Percentiles rank a stretch among this genome's conserved stretches.
phyloP scores from a whole-genome alignment of 2,113 vertebrate genomes.

The Sminthopsis crassicaudata region DNA sequence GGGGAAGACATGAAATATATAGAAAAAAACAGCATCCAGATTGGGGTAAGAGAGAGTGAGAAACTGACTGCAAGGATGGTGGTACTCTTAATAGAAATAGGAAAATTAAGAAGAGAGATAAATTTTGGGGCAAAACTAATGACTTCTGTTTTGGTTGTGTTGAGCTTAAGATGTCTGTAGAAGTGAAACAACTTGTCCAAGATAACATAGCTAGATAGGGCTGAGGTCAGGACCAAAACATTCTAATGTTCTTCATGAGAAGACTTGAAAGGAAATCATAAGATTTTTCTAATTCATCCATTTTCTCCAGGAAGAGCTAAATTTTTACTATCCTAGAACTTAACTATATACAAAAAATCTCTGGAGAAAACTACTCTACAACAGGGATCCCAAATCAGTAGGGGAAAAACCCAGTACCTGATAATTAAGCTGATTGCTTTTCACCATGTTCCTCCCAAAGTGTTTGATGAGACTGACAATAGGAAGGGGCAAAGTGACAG shows the following conservation, averaged over 20 bases:
- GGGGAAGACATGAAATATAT: background rate
- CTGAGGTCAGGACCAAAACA: background rate
- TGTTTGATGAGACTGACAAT: background rate
- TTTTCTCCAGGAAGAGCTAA: constrained; percentile 28
- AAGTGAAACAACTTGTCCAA: background rate
- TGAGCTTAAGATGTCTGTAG: background rate
- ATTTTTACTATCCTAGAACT: constrained; percentile 32
- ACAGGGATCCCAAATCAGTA: background rate
- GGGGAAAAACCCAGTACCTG: background rate
- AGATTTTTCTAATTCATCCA: constrained; percentile 8
- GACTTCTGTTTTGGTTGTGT: background rate
- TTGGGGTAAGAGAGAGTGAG: background rate
- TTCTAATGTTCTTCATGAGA: background rate
- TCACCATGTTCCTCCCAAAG: background rate
- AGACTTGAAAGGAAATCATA: constrained; percentile 27
- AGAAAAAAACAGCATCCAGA: background rate
- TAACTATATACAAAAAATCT: constrained; percentile 20
- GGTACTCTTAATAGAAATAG: background rate
- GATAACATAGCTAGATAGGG: background rate
- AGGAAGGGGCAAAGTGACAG: background rate
- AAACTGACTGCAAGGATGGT: background rate
- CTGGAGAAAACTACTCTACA: background rate
- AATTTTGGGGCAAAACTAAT: background rate
- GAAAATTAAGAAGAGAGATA: background rate
- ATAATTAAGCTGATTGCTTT: background rate